Evolutionary conservation across 2,113 vertebrate species (phyloP).

Genomic region (Hyperoodon ampullatus): DNA sequence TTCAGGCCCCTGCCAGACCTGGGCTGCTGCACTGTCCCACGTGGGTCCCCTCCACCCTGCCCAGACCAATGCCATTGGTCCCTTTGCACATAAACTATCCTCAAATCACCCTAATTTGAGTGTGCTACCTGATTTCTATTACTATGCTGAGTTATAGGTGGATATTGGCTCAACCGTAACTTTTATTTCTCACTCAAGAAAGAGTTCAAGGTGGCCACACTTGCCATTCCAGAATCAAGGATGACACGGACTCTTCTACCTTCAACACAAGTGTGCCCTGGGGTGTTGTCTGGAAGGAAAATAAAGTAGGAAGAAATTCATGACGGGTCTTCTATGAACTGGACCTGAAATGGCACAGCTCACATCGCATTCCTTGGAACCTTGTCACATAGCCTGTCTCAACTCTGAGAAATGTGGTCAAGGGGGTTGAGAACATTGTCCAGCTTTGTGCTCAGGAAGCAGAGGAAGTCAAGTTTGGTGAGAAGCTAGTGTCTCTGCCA

Average conservation of each 20-base stretch:
- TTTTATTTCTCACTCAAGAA: not conserved
- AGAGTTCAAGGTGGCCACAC: not conserved
- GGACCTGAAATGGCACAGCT: rapidly evolving
- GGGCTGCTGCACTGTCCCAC: rapidly evolving
- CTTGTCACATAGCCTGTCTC: not conserved
- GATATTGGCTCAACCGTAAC: not conserved
- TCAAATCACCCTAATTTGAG: not conserved
- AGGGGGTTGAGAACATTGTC: not conserved
- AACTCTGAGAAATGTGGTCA: not conserved
- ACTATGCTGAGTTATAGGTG: rapidly evolving
- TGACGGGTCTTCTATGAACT: not conserved
- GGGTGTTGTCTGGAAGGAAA: not conserved
- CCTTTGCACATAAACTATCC: not conserved
- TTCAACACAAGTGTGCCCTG: not conserved
- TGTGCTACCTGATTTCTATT: not conserved
- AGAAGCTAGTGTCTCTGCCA: not conserved
- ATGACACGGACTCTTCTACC: too few relatives aligned
- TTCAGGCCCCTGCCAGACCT: not conserved
- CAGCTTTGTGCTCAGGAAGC: not conserved
- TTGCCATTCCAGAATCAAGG: not conserved
- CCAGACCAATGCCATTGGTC: too few relatives aligned
- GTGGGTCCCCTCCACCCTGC: rapidly evolving
- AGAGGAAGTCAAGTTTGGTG: not conserved
- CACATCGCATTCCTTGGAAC: rapidly evolving
- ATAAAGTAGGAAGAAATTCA: not conserved